A percentile compares a stretch with the other conserved stretches of the same genome.
Conservation (phyloP, 2,113 vertebrate species). For the Neogale vison region DNA sequence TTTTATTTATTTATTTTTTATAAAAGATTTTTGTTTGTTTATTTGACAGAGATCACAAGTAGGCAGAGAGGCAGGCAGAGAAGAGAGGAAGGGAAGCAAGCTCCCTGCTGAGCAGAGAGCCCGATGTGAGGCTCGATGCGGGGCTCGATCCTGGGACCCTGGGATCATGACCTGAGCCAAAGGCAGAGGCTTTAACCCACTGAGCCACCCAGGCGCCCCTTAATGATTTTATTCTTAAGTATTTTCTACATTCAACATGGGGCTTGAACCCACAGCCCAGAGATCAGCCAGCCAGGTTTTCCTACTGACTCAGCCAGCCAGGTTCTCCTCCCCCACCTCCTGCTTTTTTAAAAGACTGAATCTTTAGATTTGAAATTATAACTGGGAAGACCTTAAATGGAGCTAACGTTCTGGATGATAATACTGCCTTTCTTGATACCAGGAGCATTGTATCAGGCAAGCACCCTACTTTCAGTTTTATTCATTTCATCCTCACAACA, state of each 20-base stretch:
- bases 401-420: neutral
- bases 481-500: neutral
- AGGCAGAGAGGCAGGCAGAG: no score
- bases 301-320: neutral
- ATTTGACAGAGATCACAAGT: no score
- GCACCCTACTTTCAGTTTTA: neutral
- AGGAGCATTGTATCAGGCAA: neutral
- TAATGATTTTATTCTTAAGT: neutral
- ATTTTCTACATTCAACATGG: neutral
- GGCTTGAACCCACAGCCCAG: neutral
- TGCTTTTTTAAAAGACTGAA: neutral
- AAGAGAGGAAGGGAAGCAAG: no score
- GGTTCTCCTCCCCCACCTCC: no score
- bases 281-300: neutral
- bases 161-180: no score
- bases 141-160: no score
- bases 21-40: no score
- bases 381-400: neutral
- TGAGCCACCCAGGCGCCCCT: no score
- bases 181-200: no score
- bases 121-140: no score
- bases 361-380: constrained; percentile 30
- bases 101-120: no score
- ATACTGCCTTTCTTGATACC: neutral
- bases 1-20: no score